Evolutionary conservation across 2,113 vertebrate species (phyloP).

Genomic region (Rousettus leschenaultii): DNA sequence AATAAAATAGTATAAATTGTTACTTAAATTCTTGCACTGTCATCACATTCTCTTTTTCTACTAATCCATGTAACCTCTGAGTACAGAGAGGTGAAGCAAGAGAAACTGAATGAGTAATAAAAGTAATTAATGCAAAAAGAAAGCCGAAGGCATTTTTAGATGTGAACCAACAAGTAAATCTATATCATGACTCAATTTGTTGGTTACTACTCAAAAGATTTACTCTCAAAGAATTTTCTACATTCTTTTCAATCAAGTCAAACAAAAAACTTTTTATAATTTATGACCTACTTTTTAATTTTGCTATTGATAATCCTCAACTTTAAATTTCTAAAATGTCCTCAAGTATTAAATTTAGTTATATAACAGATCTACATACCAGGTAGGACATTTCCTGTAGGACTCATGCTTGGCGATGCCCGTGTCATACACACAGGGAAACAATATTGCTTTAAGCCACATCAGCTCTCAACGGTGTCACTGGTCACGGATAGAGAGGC

Average conservation of each 20-base stretch:
- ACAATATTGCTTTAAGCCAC: constrained; percentile 45
- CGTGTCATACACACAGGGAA: neutral
- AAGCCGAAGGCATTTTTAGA: neutral
- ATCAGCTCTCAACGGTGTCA: neutral
- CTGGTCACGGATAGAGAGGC: neutral
- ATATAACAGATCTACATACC: neutral
- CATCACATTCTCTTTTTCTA: neutral
- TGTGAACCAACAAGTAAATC: neutral
- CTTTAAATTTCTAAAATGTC: neutral
- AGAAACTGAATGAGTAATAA: neutral
- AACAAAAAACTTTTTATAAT: neutral
- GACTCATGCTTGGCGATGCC: neutral
- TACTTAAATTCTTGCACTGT: neutral
- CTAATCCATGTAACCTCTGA: neutral
- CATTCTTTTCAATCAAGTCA: neutral
- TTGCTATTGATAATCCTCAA: neutral
- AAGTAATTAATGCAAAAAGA: neutral
- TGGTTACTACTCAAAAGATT: neutral
- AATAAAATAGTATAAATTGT: neutral
- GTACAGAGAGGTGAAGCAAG: neutral
- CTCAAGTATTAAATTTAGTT: neutral
- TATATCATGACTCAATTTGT: neutral
- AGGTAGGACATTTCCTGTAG: neutral
- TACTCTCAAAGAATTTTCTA: neutral
- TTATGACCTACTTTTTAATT: neutral